These are phyloP conservation scores for Schizopygopsis malacanthus DNA, from an alignment of 2,797 vertebrate species.

Conservation along the genomic window DNA sequence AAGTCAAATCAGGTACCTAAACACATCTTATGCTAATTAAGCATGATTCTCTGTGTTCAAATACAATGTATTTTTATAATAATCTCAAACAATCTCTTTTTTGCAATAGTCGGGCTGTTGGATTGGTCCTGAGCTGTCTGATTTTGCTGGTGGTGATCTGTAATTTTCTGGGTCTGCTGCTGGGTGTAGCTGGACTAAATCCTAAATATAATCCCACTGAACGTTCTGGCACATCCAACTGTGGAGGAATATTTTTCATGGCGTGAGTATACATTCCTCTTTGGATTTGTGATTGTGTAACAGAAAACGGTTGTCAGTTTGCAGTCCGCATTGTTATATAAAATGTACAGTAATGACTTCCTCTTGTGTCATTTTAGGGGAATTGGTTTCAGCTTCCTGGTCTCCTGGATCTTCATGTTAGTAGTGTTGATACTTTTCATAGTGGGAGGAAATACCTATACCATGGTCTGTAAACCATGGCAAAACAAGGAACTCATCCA, in stretches of 20 bases:
- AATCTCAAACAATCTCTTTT: background rate
- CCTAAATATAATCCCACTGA: conserved; percentile 70
- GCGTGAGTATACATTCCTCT: conserved; percentile 76
- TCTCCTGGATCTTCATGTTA: conserved; percentile 90
- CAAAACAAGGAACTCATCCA: conserved; percentile 75
- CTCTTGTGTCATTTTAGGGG: conserved; percentile 74
- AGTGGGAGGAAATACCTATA: conserved; percentile 81
- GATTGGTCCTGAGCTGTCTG: conserved; percentile 74
- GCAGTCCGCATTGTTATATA: background rate
- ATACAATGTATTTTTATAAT: background rate
- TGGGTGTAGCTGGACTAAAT: conserved; percentile 80
- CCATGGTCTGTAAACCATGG: conserved; percentile 84
- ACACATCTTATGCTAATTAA: background rate
- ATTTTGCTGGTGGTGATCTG: conserved; percentile 85
- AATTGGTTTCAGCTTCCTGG: conserved; percentile 87
- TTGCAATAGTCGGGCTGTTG: conserved; percentile 72
- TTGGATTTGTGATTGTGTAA: background rate
- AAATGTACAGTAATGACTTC: background rate
- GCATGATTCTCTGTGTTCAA: background rate
- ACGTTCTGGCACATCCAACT: conserved; percentile 77
- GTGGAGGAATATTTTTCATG: conserved; percentile 86
- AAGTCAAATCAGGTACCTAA: conserved; percentile 66
- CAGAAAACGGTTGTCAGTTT: too few relatives aligned
- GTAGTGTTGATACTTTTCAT: conserved; percentile 81
- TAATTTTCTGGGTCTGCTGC: conserved; percentile 79